Conservation (phyloP, 2,888 invertebrate species). For the Tortricodes alternella region DNA sequence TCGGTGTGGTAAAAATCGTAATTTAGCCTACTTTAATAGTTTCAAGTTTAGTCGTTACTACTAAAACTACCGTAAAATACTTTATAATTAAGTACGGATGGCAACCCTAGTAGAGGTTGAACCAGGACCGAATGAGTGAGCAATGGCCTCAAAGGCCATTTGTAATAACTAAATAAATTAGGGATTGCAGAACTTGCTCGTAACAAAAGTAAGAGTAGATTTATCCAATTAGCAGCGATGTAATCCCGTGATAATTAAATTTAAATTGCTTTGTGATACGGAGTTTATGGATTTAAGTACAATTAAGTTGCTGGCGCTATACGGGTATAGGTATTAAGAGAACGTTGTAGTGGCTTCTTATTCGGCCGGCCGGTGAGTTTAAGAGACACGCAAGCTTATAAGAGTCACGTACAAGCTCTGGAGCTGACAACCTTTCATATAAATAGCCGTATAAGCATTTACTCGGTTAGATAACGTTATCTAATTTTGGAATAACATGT, state of each 20-base stretch:
- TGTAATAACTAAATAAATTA: constrained; percentile 1
- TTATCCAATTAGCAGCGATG: constrained; percentile 14
- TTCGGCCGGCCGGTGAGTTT: not conserved
- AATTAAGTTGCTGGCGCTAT: constrained; percentile 8
- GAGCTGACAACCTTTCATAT: constrained; percentile 11
- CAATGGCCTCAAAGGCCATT: not conserved
- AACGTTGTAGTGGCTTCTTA: not conserved
- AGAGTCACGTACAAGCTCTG: constrained; percentile 16
- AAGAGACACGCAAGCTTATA: constrained; percentile 11
- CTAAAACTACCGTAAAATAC: no score
- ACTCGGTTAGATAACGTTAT: no score
- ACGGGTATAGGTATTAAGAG: not conserved
- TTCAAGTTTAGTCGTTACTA: no score
- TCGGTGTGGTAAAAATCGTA: no score
- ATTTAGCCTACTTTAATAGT: no score
- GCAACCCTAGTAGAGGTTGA: not conserved
- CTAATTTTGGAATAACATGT: no score
- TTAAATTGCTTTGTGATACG: constrained; percentile 24
- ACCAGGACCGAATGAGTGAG: not conserved
- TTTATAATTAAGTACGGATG: no score
- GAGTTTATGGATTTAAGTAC: constrained; percentile 9
- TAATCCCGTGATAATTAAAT: constrained; percentile 18
- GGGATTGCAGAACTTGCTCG: not conserved
- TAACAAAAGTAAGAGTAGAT: not conserved
- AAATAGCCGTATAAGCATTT: constrained; percentile 5